Percentiles rank a stretch among this genome's conserved stretches.
These are phyloP conservation scores for Anarhynchus alexandrinus DNA, from an alignment of 2,113 vertebrate species.

Conservation along the genomic window DNA sequence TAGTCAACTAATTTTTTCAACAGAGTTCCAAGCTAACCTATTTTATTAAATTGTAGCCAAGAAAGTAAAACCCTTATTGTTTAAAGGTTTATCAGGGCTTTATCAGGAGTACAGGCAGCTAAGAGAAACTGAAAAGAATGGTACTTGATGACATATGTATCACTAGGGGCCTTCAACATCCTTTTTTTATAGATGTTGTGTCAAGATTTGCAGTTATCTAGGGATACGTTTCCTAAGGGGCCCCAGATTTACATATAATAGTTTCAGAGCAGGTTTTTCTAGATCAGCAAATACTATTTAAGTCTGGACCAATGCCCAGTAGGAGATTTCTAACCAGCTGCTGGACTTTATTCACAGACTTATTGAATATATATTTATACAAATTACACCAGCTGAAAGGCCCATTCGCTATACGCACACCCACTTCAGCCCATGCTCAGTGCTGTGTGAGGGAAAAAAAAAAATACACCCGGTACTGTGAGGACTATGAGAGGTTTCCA, in stretches of 20 bases:
- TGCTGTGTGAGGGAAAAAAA: not conserved
- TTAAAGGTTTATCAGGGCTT: not conserved
- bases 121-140: not conserved
- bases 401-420: not conserved
- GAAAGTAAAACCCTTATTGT: not conserved
- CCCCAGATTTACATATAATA: not conserved
- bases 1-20: not conserved
- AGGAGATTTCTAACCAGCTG: slow-evolving; percentile 18
- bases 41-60: not conserved
- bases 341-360: slow-evolving; percentile 32
- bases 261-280: slow-evolving; percentile 32
- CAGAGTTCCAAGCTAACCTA: not conserved
- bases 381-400: slow-evolving; percentile 7
- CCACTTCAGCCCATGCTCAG: not conserved
- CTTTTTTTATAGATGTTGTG: not conserved
- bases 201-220: not conserved
- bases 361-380: not conserved
- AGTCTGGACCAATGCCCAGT: slow-evolving; percentile 1
- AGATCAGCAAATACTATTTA: slow-evolving; percentile 9
- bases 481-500: not conserved
- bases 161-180: not conserved
- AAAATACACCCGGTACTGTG: not conserved
- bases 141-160: not conserved
- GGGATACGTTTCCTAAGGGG: not conserved
- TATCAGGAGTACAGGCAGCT: not conserved